Evolutionary conservation across 2,888 invertebrate species (phyloP).

Genomic region (Caenorhabditis sinica): DNA sequence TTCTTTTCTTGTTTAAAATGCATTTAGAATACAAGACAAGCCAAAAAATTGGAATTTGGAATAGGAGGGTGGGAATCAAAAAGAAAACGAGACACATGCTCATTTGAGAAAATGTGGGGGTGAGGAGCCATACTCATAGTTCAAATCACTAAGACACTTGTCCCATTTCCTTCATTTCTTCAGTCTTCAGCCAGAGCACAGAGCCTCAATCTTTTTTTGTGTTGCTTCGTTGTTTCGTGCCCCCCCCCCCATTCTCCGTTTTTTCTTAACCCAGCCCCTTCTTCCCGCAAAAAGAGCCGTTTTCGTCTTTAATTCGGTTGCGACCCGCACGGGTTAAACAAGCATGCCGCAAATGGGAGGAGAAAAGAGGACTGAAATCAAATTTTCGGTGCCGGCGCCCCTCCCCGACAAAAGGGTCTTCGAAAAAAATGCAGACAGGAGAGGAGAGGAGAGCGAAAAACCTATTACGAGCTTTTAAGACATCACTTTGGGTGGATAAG

Average conservation of each 20-base stretch:
- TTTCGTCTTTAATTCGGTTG: slow-evolving; percentile 66
- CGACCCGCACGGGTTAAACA: slow-evolving; percentile 59
- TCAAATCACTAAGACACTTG: slow-evolving; percentile 52
- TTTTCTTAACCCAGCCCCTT: slow-evolving; percentile 13
- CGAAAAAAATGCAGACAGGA: slow-evolving; percentile 30
- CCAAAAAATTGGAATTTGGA: background rate
- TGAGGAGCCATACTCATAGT: slow-evolving; percentile 19
- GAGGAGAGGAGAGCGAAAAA: slow-evolving; percentile 22
- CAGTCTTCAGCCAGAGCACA: background rate
- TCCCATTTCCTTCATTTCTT: slow-evolving; percentile 27
- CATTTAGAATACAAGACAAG: background rate
- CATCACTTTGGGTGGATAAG: slow-evolving; percentile 19
- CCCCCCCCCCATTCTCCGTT: slow-evolving; percentile 12
- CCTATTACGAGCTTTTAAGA: slow-evolving; percentile 43
- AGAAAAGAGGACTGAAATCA: slow-evolving; percentile 57
- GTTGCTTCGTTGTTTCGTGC: slow-evolving; percentile 25
- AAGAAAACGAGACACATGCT: slow-evolving; percentile 18
- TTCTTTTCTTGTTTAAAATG: background rate
- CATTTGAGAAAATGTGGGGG: slow-evolving; percentile 6
- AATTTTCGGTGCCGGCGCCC: slow-evolving; percentile 40
- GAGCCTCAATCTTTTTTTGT: slow-evolving; percentile 20
- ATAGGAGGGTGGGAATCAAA: background rate
- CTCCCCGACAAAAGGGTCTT: slow-evolving; percentile 33
- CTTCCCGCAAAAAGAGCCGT: slow-evolving; percentile 18
- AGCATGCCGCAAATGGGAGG: slow-evolving; percentile 37